Conservation (phyloP, 2,113 vertebrate species). For the Monarcha castaneiventris region DNA sequence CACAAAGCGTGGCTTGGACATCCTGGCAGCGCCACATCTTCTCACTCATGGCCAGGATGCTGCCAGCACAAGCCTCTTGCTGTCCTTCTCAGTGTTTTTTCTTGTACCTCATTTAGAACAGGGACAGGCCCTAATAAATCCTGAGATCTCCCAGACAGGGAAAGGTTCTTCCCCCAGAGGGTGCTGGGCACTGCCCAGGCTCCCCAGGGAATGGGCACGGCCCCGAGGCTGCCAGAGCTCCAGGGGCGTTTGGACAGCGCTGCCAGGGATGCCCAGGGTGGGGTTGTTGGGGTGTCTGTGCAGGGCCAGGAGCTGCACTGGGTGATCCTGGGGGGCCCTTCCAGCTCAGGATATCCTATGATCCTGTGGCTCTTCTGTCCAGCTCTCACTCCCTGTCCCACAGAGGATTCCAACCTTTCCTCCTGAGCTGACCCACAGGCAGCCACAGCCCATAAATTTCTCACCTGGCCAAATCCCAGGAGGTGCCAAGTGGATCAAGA, state of each 20-base stretch:
- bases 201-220: background rate
- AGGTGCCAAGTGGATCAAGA: background rate
- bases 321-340: background rate
- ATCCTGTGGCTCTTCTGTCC: background rate
- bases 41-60: background rate
- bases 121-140: background rate
- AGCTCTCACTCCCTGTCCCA: background rate
- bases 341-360: background rate
- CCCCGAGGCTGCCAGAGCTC: background rate
- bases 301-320: background rate
- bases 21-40: background rate
- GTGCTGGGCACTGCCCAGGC: background rate
- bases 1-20: background rate
- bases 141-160: background rate
- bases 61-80: background rate
- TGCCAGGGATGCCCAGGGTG: background rate
- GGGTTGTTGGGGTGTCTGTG: background rate
- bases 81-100: background rate
- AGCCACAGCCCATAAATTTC: background rate
- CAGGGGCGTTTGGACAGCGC: rapidly evolving
- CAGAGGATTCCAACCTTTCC: background rate
- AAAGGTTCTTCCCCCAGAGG: background rate
- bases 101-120: background rate
- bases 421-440: background rate
- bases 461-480: background rate